These are phyloP conservation scores for Hemitrygon akajei DNA, from an alignment of 2,797 vertebrate genomes.

Conservation along the genomic window DNA sequence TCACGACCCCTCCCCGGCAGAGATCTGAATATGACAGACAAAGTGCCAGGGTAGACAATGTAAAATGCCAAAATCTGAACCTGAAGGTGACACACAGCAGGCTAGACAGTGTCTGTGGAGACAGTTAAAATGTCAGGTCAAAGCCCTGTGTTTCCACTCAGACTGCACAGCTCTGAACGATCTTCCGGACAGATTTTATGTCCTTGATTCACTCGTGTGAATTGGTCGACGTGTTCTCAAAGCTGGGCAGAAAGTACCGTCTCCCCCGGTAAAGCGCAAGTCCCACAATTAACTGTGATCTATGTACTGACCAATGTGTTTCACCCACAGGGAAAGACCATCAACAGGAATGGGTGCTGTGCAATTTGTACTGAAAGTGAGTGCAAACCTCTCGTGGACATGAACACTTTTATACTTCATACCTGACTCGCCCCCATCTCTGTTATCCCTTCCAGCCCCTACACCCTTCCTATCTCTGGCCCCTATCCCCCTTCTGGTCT, in stretches of 20 bases:
- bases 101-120: no score
- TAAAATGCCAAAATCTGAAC: no score
- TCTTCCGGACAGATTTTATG: not conserved
- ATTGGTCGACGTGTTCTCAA: not conserved
- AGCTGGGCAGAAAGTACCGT: not conserved
- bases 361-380: constrained; percentile 99
- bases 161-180: no score
- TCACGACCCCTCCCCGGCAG: no score
- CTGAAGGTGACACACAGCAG: no score
- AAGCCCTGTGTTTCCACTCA: no score
- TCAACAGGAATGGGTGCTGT: constrained; percentile 97
- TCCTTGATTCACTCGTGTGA: not conserved
- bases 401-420: not conserved
- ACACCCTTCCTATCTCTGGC: not conserved
- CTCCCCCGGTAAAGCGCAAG: not conserved
- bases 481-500: not conserved
- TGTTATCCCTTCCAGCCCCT: no score
- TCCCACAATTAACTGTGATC: no score
- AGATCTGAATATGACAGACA: no score
- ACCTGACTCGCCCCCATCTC: not conserved
- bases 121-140: no score
- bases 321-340: constrained; percentile 84
- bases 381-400: constrained; percentile 50
- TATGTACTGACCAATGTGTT: constrained; percentile 36
- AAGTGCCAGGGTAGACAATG: no score